phyloP scores from a whole-genome alignment of 2,888 invertebrate genomes.

The Tenthredo distinguenda region DNA sequence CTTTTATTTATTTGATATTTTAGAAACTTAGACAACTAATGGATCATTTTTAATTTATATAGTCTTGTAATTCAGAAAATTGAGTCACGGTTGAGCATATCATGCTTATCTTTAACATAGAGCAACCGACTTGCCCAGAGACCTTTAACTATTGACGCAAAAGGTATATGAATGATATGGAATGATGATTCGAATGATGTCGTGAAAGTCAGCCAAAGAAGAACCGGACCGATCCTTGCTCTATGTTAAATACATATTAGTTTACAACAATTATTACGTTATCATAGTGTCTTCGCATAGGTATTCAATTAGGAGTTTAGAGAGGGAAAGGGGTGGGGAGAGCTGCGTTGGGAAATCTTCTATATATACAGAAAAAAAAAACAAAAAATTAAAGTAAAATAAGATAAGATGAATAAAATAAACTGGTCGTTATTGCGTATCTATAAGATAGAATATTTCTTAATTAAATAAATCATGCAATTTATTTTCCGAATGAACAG shows the following conservation, averaged over 20 bases:
- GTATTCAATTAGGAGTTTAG: neutral
- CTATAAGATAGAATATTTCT: neutral
- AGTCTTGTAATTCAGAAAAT: constrained; percentile 43
- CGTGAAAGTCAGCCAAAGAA: constrained; percentile 73
- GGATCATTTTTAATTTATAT: constrained; percentile 51
- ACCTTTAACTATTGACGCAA: constrained; percentile 72
- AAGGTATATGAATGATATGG: constrained; percentile 74
- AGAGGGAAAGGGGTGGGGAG: neutral
- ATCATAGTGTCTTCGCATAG: constrained; percentile 28
- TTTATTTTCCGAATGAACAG: neutral
- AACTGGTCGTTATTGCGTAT: constrained; percentile 13
- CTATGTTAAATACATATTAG: constrained; percentile 24
- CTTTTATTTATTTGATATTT: constrained; percentile 53
- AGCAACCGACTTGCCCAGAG: constrained; percentile 17
- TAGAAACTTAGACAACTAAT: constrained; percentile 62
- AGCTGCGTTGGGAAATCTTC: constrained; percentile 62
- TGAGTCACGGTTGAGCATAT: constrained; percentile 56
- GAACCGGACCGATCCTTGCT: neutral
- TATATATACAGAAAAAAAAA: constrained; percentile 52
- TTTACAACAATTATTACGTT: constrained; percentile 32
- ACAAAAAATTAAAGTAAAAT: constrained; percentile 37
- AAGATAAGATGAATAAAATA: constrained; percentile 26
- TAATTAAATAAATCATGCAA: constrained; percentile 7
- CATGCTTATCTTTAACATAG: constrained; percentile 56
- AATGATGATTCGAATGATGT: constrained; percentile 73